Evolutionary conservation across 2,888 invertebrate species (phyloP).

Genomic region (Ormyrus thymus): DNA sequence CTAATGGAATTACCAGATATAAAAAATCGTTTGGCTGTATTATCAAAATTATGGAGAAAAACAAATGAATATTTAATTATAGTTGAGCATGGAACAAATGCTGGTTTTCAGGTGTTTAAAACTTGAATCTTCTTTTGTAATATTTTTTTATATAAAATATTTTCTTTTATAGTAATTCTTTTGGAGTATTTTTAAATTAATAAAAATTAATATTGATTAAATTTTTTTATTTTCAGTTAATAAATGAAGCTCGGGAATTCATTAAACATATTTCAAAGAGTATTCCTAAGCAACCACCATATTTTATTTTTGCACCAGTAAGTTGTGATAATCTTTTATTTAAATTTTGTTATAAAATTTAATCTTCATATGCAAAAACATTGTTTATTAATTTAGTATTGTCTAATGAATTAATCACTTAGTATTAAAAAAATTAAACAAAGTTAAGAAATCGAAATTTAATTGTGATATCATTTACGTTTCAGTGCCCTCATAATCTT

Average conservation of each 20-base stretch:
- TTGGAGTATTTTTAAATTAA: slow-evolving; percentile 8
- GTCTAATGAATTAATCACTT: neutral
- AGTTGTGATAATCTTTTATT: slow-evolving; percentile 64
- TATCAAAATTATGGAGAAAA: slow-evolving; percentile 90
- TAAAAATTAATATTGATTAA: slow-evolving; percentile 12
- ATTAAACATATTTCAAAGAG: slow-evolving; percentile 78
- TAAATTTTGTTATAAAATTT: neutral
- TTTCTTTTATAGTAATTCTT: neutral
- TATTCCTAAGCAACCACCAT: slow-evolving; percentile 61
- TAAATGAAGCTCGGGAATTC: slow-evolving; percentile 91
- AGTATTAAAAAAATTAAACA: too few relatives aligned
- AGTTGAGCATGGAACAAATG: slow-evolving; percentile 88
- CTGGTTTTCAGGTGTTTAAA: slow-evolving; percentile 82
- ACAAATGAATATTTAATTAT: slow-evolving; percentile 88
- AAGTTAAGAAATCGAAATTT: too few relatives aligned
- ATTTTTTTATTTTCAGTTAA: slow-evolving; percentile 71
- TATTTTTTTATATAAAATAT: slow-evolving; percentile 28
- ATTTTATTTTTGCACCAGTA: slow-evolving; percentile 87
- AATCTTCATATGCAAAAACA: neutral
- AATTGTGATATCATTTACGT: slow-evolving; percentile 13
- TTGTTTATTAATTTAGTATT: neutral
- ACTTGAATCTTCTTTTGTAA: slow-evolving; percentile 31
- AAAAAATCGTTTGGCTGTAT: slow-evolving; percentile 81
- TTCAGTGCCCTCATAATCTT: slow-evolving; percentile 88
- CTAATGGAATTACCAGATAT: slow-evolving; percentile 86